These are phyloP conservation scores for Potorous gilbertii DNA, from an alignment of 2,797 vertebrate genomes.

Conservation along the genomic window DNA sequence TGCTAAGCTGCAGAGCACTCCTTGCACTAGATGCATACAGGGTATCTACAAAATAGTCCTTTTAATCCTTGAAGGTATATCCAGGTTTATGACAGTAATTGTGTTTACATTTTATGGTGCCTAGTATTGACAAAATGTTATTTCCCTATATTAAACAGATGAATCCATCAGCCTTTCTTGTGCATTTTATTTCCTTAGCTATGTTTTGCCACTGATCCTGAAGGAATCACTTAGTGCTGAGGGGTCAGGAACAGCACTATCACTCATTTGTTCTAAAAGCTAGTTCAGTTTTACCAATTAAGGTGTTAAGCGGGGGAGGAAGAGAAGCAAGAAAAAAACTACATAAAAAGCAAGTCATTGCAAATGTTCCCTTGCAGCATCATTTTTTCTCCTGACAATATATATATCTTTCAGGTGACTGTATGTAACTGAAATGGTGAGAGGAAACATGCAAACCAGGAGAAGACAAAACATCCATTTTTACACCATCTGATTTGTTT, in stretches of 20 bases:
- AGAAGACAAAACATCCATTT: conserved; percentile 73
- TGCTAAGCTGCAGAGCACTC: conserved; percentile 72
- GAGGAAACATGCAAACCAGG: conserved; percentile 83
- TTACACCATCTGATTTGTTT: conserved; percentile 64
- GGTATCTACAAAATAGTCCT: conserved; percentile 81
- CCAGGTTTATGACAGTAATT: conserved; percentile 94
- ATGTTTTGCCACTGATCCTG: conserved; percentile 69
- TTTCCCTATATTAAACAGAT: conserved; percentile 93
- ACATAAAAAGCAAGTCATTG: neutral
- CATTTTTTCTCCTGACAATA: conserved; percentile 59
- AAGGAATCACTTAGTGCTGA: conserved; percentile 64
- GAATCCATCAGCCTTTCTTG: conserved; percentile 86
- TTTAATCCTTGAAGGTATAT: conserved; percentile 85
- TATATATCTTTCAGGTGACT: conserved; percentile 70
- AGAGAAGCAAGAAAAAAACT: neutral
- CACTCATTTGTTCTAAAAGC: conserved; percentile 61
- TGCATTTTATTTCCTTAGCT: conserved; percentile 80
- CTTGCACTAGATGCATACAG: conserved; percentile 81
- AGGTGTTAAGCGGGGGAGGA: neutral
- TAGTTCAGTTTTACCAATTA: conserved; percentile 68
- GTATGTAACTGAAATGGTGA: conserved; percentile 49
- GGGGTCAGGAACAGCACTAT: conserved; percentile 60
- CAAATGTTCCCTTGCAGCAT: conserved; percentile 65
- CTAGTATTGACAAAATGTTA: conserved; percentile 92
- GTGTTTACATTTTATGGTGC: conserved; percentile 99